A percentile compares a stretch with the other conserved stretches of the same genome.
phyloP scores from a whole-genome alignment of 2,888 invertebrate genomes.

The Drosophila quasianomalipes region DNA sequence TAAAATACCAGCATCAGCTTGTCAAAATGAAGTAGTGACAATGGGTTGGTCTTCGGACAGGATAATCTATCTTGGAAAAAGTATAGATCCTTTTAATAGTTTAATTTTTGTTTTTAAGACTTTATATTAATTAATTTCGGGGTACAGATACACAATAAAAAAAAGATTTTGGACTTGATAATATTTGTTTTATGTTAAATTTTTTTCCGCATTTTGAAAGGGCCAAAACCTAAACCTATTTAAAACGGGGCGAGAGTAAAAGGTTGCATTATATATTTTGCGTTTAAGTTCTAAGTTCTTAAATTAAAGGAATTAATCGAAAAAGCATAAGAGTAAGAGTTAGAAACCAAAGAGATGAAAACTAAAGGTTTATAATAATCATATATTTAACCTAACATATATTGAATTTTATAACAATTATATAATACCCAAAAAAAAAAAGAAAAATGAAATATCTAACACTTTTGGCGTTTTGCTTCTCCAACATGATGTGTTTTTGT shows the following conservation, averaged over 20 bases:
- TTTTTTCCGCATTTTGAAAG: background rate
- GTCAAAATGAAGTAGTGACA: constrained; percentile 2
- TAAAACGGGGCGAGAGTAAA: background rate
- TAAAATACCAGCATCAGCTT: constrained; percentile 1
- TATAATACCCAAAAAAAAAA: constrained; percentile 15
- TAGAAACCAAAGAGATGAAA: background rate
- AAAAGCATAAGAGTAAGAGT: background rate
- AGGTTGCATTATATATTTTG: background rate
- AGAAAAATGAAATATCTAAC: constrained; percentile 44
- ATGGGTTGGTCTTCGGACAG: background rate
- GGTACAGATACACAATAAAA: background rate
- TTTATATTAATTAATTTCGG: background rate
- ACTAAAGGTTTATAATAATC: background rate
- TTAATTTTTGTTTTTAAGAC: background rate
- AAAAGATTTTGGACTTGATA: background rate
- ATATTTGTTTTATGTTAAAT: background rate
- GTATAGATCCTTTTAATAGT: background rate
- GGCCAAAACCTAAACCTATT: background rate
- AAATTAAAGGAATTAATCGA: background rate
- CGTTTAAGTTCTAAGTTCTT: background rate
- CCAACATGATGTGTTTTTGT: constrained; percentile 60
- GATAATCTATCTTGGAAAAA: background rate
- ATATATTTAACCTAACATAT: constrained; percentile 20
- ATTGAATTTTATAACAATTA: constrained; percentile 29
- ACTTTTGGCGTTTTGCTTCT: constrained; percentile 63